Evolutionary conservation across 1,140 invertebrate species (phyloP), one percentile per base, ranked within the genome.

Genomic region (Ephestia elutella): DNA sequence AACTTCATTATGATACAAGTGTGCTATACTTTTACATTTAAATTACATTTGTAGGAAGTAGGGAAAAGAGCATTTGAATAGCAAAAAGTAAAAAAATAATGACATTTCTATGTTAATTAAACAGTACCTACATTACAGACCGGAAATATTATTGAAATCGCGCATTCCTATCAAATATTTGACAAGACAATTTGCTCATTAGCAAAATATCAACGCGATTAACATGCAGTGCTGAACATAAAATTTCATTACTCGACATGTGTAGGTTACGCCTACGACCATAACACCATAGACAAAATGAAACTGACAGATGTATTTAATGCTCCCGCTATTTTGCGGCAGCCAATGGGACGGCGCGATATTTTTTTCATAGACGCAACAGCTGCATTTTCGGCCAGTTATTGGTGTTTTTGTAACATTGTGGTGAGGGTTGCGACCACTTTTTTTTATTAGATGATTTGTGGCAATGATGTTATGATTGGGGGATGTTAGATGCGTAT

Each of bases 281-380:
- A 78, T 71, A 78, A 75, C 59, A 65, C 70, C 67, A 78, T 71
- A 78, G 78, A 81, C 78, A 77, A 81, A 77, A 81, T 78, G 62
- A 72, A 73, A 71, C 66, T 84, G 78, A 84, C 81, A 84, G 81
- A 80, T 82, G 79, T 68, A 58, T 58, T 63, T 81, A 82, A 84
- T 84, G 81, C 73, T 74, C 63, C 74, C 73, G 77, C 77, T 75
- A 73, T 78, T 64, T 63, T 57, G 57, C 38, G 21, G 57, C 72
- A 59, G 68, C 81, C 81, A 81, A 81, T 82, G 60, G 68, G 65
- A 70, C 65, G 62, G 66, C 62, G 55, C 51, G 51, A 65, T 66
- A 68, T 69, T 80, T 80, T 85, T 85, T 77, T 75, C 69, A 67
- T 68, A 65, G 63, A 59, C 67, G 62, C 75, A 75, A 78, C 82